Base-by-base conservation (phyloP, 2,888 invertebrate genomes). In the Cybosia mesomella region DNA sequence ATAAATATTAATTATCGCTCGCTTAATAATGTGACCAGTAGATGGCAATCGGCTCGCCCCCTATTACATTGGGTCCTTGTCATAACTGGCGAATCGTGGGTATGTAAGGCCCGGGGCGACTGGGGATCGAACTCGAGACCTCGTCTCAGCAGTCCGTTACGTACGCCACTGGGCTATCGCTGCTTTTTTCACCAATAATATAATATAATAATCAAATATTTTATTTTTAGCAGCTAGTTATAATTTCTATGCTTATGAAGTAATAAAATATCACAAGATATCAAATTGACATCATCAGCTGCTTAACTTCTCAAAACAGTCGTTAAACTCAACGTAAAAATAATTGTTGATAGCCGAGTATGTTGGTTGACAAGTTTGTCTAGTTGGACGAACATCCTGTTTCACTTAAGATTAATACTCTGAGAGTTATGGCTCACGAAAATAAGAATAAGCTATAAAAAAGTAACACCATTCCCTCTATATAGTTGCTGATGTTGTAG, bases 341-440 rank as follows among this genome's bases (percentile, higher is more conserved):
- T 71, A 39, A 68, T 74, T 73, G 65, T 71, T 70, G 70, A 73
- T 76, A 49, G 62, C 66, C 57, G 58, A 36, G 24, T 21, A 58
- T 24, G 32, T 58, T 55, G 22, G 21, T 2, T 55, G 55, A 55
- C 55, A 22, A 55, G 22, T 21, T 55, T 5, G 22, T 55, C 32
- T 53, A 18, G 24, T 70, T 62, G 70, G 57, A 55, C 22, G 11
- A 55, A 24, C 55, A 22, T 55, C 55, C 55, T 55, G 55, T 55
- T 55, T 55, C 22, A 55, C 22, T 21, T 24, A 5, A 24, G 55
- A 55, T 22, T 43, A 43, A 43, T 43, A 43, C 18, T 43, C 18
- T 18, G 18, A 43, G 11, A 43, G 43, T 43, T 43, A 43, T 43
- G 18, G 43, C 43, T 43, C 18, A 43, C 43, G 5, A 43, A 43